Evolutionary conservation across 2,113 vertebrate species (phyloP).

Genomic region (Ahaetulla prasina): DNA sequence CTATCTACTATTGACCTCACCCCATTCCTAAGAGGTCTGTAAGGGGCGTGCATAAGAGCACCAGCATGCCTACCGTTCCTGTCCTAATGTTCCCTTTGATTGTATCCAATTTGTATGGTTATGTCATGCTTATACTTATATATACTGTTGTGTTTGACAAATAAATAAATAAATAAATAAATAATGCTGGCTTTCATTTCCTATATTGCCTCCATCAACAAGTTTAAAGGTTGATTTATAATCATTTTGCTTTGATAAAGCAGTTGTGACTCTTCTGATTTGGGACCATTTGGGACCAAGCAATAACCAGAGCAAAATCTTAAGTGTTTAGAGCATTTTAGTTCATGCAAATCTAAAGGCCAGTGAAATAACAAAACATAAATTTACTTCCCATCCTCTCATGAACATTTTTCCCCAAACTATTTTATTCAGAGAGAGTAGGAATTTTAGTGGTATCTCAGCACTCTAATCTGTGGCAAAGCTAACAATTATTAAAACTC

Average conservation of each 20-base stretch:
- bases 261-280: not conserved
- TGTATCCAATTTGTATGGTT: too few species aligned
- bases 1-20: too few species aligned
- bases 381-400: not conserved
- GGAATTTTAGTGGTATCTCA: not conserved
- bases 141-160: too few species aligned
- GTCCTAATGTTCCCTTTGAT: too few species aligned
- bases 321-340: not conserved
- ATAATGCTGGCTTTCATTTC: not conserved
- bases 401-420: not conserved
- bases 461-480: not conserved
- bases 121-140: too few species aligned
- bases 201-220: not conserved
- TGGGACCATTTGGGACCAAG: not conserved
- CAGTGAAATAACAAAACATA: not conserved
- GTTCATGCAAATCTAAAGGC: not conserved
- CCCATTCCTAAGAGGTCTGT: too few species aligned
- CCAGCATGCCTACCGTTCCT: too few species aligned
- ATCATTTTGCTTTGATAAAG: not conserved
- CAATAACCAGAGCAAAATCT: not conserved
- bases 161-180: too few species aligned
- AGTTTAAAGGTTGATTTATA: not conserved
- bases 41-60: too few species aligned
- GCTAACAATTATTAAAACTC: constrained; percentile 41
- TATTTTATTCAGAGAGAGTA: not conserved